phyloP scores from a whole-genome alignment of 2,113 vertebrate genomes.

The Pampusana beccarii region DNA sequence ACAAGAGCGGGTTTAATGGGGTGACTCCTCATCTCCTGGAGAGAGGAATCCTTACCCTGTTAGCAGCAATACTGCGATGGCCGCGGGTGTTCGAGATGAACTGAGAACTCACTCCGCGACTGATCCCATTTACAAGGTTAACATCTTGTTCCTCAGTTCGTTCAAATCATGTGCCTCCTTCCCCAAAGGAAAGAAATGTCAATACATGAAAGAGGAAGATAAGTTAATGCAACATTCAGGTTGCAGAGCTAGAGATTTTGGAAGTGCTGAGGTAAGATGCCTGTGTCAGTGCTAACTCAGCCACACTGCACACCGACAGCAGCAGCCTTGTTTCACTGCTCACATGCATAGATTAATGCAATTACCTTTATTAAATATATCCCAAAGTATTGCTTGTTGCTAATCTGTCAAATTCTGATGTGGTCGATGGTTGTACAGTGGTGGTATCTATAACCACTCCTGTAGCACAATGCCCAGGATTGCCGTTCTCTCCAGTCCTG shows the following conservation, averaged over 20 bases:
- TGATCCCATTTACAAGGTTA: neutral
- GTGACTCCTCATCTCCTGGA: neutral
- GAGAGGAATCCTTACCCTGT: neutral
- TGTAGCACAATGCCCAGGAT: neutral
- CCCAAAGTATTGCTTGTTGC: neutral
- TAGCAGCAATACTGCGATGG: neutral
- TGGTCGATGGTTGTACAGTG: accelerated
- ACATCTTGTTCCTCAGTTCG: neutral
- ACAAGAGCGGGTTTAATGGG: neutral
- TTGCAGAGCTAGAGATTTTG: constrained; percentile 33
- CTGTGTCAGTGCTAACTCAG: neutral
- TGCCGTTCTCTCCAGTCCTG: neutral
- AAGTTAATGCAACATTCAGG: constrained; percentile 1
- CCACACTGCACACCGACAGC: neutral
- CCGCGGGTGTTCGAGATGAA: neutral
- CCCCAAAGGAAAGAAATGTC: constrained; percentile 30
- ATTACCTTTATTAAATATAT: neutral
- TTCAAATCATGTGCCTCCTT: constrained; percentile 26
- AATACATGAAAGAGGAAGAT: neutral
- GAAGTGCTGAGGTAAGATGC: constrained; percentile 28
- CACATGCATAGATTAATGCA: neutral
- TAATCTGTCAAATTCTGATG: neutral
- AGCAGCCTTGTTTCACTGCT: neutral
- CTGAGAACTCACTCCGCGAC: neutral
- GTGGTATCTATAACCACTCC: neutral